Base-by-base conservation (phyloP, 2,888 invertebrate species). In the Ophion slaviceki region DNA sequence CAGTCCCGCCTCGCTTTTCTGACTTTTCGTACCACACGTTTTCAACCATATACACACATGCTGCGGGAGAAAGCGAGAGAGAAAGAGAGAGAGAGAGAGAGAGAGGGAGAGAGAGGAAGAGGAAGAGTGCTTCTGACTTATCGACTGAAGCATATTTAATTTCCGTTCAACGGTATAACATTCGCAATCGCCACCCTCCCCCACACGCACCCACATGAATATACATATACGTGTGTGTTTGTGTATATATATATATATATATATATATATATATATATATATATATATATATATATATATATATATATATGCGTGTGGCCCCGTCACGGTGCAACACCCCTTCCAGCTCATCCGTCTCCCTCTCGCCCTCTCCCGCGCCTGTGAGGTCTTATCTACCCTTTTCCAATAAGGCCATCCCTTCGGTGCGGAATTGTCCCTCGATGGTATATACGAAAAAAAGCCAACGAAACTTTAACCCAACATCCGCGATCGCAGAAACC, bases 101-200 rank as follows among this genome's bases (percentile, higher is more conserved):
- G n/a, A 5, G 32, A 28, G 17, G 0, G 45, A 5, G 45, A 45
- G 75, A 10, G 32, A 28, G 17, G 2, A 24, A 5, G 45, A 24
- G 75, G 17, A 36, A 64, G 45, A 47, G 53, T 70, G 74, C 85
- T 86, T 91, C 92, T 92, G 92, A 93, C 93, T 94, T 94, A 94
- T 94, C 93, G 93, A 93, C 92, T 92, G 92, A 92, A 93, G 93
- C 93, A 94, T 94, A 94, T 94, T 94, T 94, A 94, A 94, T 94
- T 94, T 94, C 94, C 94, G 94, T 91, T 93, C 91, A 90, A 91
- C 90, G 72, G 80, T 75, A 72, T 80, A 81, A 86, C 79, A 76
- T 76, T 76, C 82, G 28, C 75, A 64, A 75, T 57, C 75, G 59
- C 80, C 14, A 11, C 11, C 61, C 70, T 70, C 71, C 72, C 57